These are phyloP conservation scores for Xiphorhynchus elegans DNA, from an alignment of 2,113 vertebrate genomes.

Conservation along the genomic window DNA sequence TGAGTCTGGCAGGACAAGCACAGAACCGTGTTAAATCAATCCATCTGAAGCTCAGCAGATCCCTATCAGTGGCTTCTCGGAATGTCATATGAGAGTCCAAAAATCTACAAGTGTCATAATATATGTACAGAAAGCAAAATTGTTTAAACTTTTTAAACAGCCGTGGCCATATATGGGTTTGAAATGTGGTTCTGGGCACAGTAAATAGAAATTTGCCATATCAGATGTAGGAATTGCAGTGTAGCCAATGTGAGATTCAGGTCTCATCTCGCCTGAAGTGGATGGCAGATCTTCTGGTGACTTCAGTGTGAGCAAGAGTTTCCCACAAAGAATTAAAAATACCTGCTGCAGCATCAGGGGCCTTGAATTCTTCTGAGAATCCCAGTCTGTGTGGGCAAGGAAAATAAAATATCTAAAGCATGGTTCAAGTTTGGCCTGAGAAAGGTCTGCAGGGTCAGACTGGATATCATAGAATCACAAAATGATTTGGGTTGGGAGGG, in stretches of 20 bases:
- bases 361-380: neutral
- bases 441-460: neutral
- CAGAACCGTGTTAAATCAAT: rapidly evolving
- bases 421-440: neutral
- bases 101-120: neutral
- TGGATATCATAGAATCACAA: neutral
- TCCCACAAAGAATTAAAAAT: neutral
- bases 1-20: neutral
- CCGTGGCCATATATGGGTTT: neutral
- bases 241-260: neutral
- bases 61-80: neutral
- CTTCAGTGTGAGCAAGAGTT: neutral
- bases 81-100: neutral
- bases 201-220: neutral
- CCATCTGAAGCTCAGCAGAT: neutral
- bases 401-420: neutral
- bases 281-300: neutral
- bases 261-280: rapidly evolving
- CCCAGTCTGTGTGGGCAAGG: neutral
- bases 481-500: neutral
- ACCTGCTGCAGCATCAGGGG: neutral
- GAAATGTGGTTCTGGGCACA: neutral
- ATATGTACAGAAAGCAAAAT: neutral
- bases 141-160: neutral
- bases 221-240: neutral